Percentiles rank a stretch among this genome's conserved stretches.
phyloP scores from a whole-genome alignment of 2,888 invertebrate genomes.

The Melanotus villosus region DNA sequence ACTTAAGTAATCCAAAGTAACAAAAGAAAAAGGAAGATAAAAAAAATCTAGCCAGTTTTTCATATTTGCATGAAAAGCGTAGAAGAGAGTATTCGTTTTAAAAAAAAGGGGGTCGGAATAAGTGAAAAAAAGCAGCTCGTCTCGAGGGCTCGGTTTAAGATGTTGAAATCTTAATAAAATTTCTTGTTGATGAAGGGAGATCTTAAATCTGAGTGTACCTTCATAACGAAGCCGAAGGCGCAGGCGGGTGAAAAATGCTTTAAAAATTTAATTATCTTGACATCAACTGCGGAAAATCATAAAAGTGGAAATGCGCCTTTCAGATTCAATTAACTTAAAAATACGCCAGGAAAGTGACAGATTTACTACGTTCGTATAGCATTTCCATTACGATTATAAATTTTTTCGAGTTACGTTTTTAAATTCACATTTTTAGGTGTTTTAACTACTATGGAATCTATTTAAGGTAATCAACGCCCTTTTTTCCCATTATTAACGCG shows the following conservation, averaged over 20 bases:
- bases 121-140: neutral
- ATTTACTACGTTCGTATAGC: constrained; percentile 51
- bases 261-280: constrained; percentile 66
- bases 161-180: constrained; percentile 43
- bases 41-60: no score
- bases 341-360: constrained; percentile 57
- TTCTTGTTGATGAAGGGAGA: constrained; percentile 42
- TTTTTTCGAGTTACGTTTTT: constrained; percentile 2
- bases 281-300: constrained; percentile 65
- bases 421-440: neutral
- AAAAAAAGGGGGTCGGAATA: neutral
- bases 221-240: constrained; percentile 47
- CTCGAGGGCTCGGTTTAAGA: constrained; percentile 2
- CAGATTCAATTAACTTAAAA: constrained; percentile 65
- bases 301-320: constrained; percentile 65
- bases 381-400: constrained; percentile 36
- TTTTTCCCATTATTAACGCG: no score
- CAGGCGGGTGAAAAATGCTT: constrained; percentile 61
- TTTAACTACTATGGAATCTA: no score
- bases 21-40: no score
- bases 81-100: neutral
- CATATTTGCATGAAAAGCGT: no score
- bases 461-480: no score
- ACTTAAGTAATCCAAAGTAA: no score
- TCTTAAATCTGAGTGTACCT: constrained; percentile 41